Conservation (phyloP, 2,888 invertebrate species). For the Zonitis immaculata region DNA sequence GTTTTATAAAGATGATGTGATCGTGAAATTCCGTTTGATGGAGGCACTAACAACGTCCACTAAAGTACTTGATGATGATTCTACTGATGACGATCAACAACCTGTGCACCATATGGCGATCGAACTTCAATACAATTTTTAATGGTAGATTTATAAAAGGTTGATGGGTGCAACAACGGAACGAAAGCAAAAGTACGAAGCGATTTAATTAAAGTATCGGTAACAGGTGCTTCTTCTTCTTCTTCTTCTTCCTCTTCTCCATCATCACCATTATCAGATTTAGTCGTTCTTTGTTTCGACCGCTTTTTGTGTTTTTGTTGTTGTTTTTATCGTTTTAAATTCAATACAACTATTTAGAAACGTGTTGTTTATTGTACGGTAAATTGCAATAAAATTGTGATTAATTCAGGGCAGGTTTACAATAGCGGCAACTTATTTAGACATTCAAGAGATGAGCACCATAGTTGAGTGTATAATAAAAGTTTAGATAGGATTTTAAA, state of each 20-base stretch:
- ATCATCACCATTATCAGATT: background rate
- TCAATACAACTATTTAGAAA: background rate
- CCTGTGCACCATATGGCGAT: conserved; percentile 4
- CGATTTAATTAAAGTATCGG: conserved; percentile 13
- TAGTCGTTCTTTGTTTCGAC: background rate
- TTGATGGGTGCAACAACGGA: background rate
- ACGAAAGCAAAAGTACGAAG: conserved; percentile 14
- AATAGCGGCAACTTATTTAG: conserved; percentile 2
- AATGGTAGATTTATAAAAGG: conserved; percentile 1
- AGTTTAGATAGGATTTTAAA: background rate
- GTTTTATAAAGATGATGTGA: background rate
- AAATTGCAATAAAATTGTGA: background rate
- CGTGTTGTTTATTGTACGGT: background rate
- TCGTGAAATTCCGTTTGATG: background rate
- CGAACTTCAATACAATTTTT: background rate
- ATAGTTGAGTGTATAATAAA: background rate
- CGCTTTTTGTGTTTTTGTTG: background rate
- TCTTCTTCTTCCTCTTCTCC: background rate
- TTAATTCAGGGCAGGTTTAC: conserved; percentile 1
- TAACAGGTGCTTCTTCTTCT: conserved; percentile 11
- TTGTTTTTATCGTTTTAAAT: background rate
- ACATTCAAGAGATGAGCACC: conserved; percentile 1
- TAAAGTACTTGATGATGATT: background rate
- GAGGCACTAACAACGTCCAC: background rate
- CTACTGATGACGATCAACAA: background rate